Evolutionary conservation across 2,888 invertebrate genomes (phyloP), one percentile per base, ranked within the genome.

Genomic region (Barypeithes pellucidus): DNA sequence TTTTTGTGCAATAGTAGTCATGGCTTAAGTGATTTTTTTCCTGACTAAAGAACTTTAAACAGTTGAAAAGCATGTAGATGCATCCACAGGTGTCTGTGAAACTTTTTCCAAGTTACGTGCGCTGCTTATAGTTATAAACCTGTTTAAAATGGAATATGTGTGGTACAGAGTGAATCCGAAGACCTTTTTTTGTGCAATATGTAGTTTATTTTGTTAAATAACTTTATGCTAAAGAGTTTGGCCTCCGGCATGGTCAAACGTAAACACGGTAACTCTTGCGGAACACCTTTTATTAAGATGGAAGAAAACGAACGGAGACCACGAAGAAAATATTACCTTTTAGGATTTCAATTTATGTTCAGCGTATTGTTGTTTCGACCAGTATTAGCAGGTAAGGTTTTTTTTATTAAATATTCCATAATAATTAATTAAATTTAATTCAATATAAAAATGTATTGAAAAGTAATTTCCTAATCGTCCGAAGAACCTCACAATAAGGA

Each of bases 31-130:
- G 43, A 43, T 61, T 61, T 61, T 24, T 16, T 14, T 11, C 24
- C 0, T 22, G 24, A 14, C 29, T 16, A 45, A 61, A 41, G 16
- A 61, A 24, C 39, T 50, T 43, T 14, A 45, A 45, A 69, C 69
- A 52, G 69, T 69, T 50, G 43, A 63, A 36, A 29, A 45, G 36
- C 50, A 60, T 59, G 57, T 59, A 47, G 65, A 61, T 60, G 76
- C 77, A 78, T 78, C 79, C 78, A 79, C 79, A 79, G 79, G 79
- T 79, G 79, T 77, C 77, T 63, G 36, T 72, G 67, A 76, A 68
- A 75, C 75, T 78, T 78, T 74, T 62, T 54, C 41, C 41, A 60
- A 68, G 65, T 76, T 72, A 52, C 52, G 70, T 59, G 60, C 68
- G 69, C 71, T 73, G 68, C 62, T 67, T 72, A 62, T 68, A 16